Evolutionary conservation across 2,888 invertebrate species (phyloP).

Genomic region (Xiphydria camelus): DNA sequence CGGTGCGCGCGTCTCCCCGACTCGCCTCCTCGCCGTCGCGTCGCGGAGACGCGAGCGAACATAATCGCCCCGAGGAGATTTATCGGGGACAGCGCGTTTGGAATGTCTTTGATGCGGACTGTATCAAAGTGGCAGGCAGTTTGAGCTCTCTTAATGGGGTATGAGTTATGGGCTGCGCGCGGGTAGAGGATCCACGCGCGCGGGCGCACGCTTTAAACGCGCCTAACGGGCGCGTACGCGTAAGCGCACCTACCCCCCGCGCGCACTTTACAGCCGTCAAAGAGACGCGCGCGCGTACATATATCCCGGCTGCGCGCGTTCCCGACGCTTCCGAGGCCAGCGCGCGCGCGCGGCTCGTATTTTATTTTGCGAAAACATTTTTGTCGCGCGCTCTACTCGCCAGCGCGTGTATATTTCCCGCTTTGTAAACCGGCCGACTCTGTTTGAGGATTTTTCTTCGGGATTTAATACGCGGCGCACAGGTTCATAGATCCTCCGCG

Average conservation of each 20-base stretch:
- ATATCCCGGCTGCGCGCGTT: no score
- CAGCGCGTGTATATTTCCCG: not conserved
- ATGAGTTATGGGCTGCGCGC: constrained; percentile 49
- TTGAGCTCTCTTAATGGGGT: constrained; percentile 52
- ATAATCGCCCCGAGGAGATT: constrained; percentile 29
- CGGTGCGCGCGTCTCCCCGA: not conserved
- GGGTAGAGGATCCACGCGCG: constrained; percentile 22
- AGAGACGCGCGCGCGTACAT: constrained; percentile 29
- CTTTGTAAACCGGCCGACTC: not conserved
- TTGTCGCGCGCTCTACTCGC: no score
- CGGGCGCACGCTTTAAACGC: not conserved
- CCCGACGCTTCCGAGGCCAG: constrained; percentile 26
- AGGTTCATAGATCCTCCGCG: no score
- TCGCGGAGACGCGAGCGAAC: constrained; percentile 1
- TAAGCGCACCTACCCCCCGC: no score
- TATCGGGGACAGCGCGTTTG: constrained; percentile 38
- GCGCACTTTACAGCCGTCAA: constrained; percentile 28
- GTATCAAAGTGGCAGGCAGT: constrained; percentile 53
- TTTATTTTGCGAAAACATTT: not conserved
- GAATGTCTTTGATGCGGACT: constrained; percentile 55
- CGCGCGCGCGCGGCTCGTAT: not conserved
- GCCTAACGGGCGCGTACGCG: no score
- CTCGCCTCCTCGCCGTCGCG: no score
- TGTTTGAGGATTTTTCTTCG: not conserved
- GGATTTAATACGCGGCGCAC: not conserved